Conservation (phyloP, 2,888 invertebrate genomes). For the Hirtodrosophila trivittata region DNA sequence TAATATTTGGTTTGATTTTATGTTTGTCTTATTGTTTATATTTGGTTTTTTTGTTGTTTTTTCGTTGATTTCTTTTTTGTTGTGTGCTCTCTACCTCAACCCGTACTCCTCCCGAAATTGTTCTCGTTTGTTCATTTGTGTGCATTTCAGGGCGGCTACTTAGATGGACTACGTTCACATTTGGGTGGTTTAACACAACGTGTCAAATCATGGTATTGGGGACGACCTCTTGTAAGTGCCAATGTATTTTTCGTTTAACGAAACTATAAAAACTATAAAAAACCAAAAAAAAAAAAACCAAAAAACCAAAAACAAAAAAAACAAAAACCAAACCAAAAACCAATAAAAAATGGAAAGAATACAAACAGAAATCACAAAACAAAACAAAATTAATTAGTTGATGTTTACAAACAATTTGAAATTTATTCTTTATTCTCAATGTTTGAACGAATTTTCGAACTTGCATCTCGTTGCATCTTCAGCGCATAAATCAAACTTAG, state of each 20-base stretch:
- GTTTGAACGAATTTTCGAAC: constrained; percentile 61
- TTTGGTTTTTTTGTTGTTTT: not conserved
- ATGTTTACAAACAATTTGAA: constrained; percentile 47
- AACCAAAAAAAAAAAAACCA: constrained; percentile 23
- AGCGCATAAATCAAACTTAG: constrained; percentile 55
- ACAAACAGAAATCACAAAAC: constrained; percentile 30
- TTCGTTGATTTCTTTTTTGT: constrained; percentile 19
- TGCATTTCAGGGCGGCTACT: constrained; percentile 93
- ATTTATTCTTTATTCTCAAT: constrained; percentile 63
- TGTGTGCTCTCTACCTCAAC: constrained; percentile 49
- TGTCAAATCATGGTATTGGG: constrained; percentile 99
- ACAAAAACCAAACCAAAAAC: constrained; percentile 40
- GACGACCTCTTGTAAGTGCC: constrained; percentile 97
- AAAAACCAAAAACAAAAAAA: constrained; percentile 52
- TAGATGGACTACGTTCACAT: constrained; percentile 96
- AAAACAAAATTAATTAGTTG: constrained; percentile 44
- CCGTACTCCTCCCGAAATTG: constrained; percentile 73
- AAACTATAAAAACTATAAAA: constrained; percentile 34
- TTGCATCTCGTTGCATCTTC: constrained; percentile 76
- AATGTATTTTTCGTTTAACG: constrained; percentile 83
- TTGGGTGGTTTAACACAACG: constrained; percentile 98
- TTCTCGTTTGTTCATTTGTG: constrained; percentile 83
- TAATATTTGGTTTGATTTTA: constrained; percentile 2
- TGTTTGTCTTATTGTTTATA: constrained; percentile 13
- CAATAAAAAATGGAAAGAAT: constrained; percentile 27